These are phyloP conservation scores for Catocala nupta DNA, from an alignment of 2,888 invertebrate species.

Conservation along the genomic window DNA sequence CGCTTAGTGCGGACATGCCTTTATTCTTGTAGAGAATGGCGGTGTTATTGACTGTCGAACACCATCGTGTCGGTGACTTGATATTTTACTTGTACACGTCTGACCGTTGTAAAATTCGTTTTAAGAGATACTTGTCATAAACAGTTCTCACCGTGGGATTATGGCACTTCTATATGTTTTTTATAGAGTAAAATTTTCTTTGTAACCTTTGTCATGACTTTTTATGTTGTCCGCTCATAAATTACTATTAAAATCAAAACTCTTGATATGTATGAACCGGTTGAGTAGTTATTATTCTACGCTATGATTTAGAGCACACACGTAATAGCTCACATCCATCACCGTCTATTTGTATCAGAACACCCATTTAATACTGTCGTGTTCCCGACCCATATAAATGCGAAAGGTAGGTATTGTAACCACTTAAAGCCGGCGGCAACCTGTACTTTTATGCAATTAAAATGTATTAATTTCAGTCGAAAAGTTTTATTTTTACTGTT, in stretches of 20 bases:
- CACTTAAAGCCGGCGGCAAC: slow-evolving; percentile 64
- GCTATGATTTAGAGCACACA: slow-evolving; percentile 44
- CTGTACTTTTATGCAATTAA: slow-evolving; percentile 73
- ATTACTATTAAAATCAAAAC: slow-evolving; percentile 44
- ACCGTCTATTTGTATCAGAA: slow-evolving; percentile 49
- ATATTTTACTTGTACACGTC: slow-evolving; percentile 47
- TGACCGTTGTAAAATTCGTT: slow-evolving; percentile 50
- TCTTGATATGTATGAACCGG: slow-evolving; percentile 29
- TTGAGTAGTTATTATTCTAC: slow-evolving; percentile 42
- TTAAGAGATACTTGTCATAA: slow-evolving; percentile 51
- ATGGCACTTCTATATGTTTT: slow-evolving; percentile 30
- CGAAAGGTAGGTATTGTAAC: slow-evolving; percentile 54
- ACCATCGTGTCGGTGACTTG: slow-evolving; percentile 42
- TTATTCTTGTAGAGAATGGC: slow-evolving; percentile 55
- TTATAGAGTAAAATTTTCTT: slow-evolving; percentile 31
- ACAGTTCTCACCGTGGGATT: slow-evolving; percentile 51
- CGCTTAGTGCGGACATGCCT: slow-evolving; percentile 67
- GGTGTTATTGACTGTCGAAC: slow-evolving; percentile 49
- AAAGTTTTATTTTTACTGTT: slow-evolving; percentile 68
- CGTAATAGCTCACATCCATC: slow-evolving; percentile 51
- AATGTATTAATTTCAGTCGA: slow-evolving; percentile 74
- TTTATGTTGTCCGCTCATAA: slow-evolving; percentile 37
- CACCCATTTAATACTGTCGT: slow-evolving; percentile 50
- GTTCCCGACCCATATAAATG: slow-evolving; percentile 40
- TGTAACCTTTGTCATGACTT: slow-evolving; percentile 38